phyloP scores from a whole-genome alignment of 2,888 invertebrate genomes.

The Hipparchia sbordonii region DNA sequence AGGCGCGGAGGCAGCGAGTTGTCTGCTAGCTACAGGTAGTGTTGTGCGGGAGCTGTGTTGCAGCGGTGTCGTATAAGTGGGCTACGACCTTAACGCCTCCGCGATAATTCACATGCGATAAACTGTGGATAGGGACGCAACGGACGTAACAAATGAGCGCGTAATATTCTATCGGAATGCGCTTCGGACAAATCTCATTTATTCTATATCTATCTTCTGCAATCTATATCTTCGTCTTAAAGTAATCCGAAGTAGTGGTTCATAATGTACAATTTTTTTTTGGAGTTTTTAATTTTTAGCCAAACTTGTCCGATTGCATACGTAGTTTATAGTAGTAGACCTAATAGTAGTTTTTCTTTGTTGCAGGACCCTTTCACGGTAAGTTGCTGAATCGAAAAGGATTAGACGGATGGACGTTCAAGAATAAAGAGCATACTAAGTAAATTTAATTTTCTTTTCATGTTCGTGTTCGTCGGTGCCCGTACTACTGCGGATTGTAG shows the following conservation, averaged over 20 bases:
- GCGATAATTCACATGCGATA: not conserved
- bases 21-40: too few species aligned
- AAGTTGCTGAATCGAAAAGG: slow-evolving; percentile 50
- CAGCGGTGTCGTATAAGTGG: too few species aligned
- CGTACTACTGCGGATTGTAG: slow-evolving; percentile 27
- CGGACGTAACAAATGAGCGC: not conserved
- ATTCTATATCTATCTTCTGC: too few species aligned
- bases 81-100: too few species aligned
- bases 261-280: too few species aligned
- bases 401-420: not conserved
- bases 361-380: slow-evolving; percentile 86
- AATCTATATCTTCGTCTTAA: too few species aligned
- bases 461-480: slow-evolving; percentile 17
- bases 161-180: not conserved
- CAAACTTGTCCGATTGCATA: too few species aligned
- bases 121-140: not conserved
- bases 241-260: too few species aligned
- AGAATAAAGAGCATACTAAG: not conserved
- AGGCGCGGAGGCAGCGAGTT: too few species aligned
- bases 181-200: not conserved
- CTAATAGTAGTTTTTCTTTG: slow-evolving; percentile 61
- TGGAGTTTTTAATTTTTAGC: too few species aligned
- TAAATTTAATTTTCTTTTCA: slow-evolving; percentile 31
- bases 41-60: too few species aligned
- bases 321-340: not conserved